Evolutionary conservation across 2,888 invertebrate genomes (phyloP).

Genomic region (Noctua comes): DNA sequence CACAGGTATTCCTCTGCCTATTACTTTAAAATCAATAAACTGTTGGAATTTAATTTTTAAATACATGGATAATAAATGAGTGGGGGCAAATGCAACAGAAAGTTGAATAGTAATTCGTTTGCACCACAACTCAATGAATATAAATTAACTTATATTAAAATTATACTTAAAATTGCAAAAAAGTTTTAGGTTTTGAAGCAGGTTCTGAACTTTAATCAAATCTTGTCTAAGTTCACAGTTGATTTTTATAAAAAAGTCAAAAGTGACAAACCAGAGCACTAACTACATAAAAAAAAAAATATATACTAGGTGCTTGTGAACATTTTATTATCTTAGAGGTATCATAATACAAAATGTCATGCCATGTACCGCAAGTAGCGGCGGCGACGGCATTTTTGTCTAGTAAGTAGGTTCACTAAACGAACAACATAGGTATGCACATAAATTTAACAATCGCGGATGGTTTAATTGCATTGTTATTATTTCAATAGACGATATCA

Average conservation of each 20-base stretch:
- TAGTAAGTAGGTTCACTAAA: background rate
- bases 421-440: no score
- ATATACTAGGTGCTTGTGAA: background rate
- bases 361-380: background rate
- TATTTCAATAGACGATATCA: conserved; percentile 9
- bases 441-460: conserved; percentile 5
- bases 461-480: conserved; percentile 13
- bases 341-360: background rate
- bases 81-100: background rate
- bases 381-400: background rate
- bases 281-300: background rate
- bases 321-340: background rate
- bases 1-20: background rate
- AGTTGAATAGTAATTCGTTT: background rate
- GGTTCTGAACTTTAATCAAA: background rate
- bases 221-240: background rate
- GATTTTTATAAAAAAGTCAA: background rate
- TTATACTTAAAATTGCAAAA: background rate
- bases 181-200: background rate
- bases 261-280: background rate
- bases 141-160: no score
- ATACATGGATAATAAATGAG: background rate
- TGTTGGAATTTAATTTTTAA: background rate
- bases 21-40: background rate
- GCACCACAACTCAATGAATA: background rate